Conservation (phyloP, 2,888 invertebrate species). For the Acronicta leporina region DNA sequence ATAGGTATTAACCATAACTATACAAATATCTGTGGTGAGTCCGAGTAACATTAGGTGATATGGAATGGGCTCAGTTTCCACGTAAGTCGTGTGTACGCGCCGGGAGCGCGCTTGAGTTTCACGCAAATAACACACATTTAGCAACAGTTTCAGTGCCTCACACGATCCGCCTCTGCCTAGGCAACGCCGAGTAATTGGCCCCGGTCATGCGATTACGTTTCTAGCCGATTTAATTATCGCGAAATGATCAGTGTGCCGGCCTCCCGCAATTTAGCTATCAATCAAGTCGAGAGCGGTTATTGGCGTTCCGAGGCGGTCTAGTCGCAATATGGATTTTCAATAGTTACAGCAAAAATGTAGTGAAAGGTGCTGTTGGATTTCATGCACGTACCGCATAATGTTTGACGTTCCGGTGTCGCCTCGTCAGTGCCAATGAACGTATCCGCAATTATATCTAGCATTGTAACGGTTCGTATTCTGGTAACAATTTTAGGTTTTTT, state of each 20-base stretch:
- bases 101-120: conserved; percentile 80
- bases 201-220: conserved; percentile 88
- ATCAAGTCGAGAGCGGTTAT: conserved; percentile 79
- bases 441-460: conserved; percentile 35
- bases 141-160: conserved; percentile 80
- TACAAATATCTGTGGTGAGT: not conserved
- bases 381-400: conserved; percentile 48
- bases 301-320: conserved; percentile 65
- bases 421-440: conserved; percentile 25
- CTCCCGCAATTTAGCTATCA: conserved; percentile 88
- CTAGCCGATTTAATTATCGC: conserved; percentile 88
- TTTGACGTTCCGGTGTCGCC: conserved; percentile 43
- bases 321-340: conserved; percentile 73
- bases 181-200: conserved; percentile 84
- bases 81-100: conserved; percentile 54
- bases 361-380: conserved; percentile 69
- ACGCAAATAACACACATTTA: conserved; percentile 82
- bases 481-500: conserved; percentile 13
- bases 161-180: conserved; percentile 85
- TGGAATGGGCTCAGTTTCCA: conserved; percentile 33
- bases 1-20: not conserved
- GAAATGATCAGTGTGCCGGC: conserved; percentile 86
- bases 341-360: conserved; percentile 66
- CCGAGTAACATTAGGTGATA: conserved; percentile 12
- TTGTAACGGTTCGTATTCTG: conserved; percentile 17